phyloP scores from a whole-genome alignment of 2,113 vertebrate genomes.

The Zeus faber region DNA sequence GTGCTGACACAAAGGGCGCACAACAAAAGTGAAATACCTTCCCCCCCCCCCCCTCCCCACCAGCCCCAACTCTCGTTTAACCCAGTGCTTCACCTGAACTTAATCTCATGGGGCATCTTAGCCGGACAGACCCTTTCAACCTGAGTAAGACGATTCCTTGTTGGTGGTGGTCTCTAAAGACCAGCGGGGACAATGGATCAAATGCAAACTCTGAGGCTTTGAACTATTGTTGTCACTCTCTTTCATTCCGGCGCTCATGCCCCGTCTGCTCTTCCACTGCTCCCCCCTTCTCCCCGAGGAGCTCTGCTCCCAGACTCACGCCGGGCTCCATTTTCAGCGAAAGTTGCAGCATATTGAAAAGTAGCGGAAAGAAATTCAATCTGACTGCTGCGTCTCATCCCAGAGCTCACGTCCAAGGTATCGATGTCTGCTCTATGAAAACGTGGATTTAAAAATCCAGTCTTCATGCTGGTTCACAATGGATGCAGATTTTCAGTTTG shows the following conservation, averaged over 20 bases:
- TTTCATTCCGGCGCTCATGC: slow-evolving; percentile 41
- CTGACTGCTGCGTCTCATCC: background rate
- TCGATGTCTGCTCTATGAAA: no score
- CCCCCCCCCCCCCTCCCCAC: slow-evolving; percentile 25
- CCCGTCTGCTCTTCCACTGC: slow-evolving; percentile 35
- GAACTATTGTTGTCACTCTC: slow-evolving; percentile 66
- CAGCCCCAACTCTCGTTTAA: slow-evolving; percentile 19
- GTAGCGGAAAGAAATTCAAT: no score
- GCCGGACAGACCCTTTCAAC: slow-evolving; percentile 57
- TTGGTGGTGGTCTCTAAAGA: slow-evolving; percentile 69
- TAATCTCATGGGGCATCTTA: slow-evolving; percentile 62
- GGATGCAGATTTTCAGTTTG: background rate
- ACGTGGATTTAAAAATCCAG: no score
- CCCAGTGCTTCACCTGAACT: slow-evolving; percentile 53
- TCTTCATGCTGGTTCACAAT: no score
- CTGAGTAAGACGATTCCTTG: slow-evolving; percentile 71
- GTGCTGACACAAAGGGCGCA: slow-evolving; percentile 13
- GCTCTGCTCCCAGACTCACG: slow-evolving; percentile 2
- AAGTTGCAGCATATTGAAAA: no score
- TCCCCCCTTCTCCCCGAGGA: slow-evolving; percentile 34
- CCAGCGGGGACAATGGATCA: slow-evolving; percentile 71
- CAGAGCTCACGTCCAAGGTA: no score
- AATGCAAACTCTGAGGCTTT: slow-evolving; percentile 67
- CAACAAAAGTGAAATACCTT: slow-evolving; percentile 37
- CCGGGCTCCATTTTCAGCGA: slow-evolving; percentile 37